These are phyloP conservation scores for Coecobrya sp. DNA, from an alignment of 2,888 invertebrate species.

Conservation along the genomic window DNA sequence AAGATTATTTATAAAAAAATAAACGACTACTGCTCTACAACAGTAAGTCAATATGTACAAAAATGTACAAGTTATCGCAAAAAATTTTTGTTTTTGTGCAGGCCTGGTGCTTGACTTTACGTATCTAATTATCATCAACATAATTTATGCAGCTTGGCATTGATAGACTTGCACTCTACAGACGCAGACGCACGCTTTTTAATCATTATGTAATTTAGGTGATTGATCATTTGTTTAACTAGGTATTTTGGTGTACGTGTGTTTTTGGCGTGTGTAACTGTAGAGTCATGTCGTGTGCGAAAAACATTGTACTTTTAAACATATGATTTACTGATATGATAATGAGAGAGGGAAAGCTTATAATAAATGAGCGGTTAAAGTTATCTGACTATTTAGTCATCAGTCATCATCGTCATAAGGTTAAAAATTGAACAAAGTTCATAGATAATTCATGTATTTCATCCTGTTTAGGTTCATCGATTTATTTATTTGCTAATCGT, in stretches of 20 bases:
- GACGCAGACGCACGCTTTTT: background rate
- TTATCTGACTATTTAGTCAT: too few relatives aligned
- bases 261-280: background rate
- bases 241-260: constrained; percentile 30
- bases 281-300: background rate
- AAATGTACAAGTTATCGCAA: background rate
- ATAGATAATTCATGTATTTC: too few relatives aligned
- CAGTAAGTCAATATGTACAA: background rate
- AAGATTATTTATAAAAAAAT: background rate
- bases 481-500: background rate
- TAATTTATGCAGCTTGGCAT: constrained; percentile 66
- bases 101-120: background rate
- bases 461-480: too few relatives aligned
- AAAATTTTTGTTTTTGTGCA: background rate
- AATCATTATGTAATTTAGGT: constrained; percentile 1
- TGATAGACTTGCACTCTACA: background rate
- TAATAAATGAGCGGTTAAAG: too few relatives aligned
- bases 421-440: too few relatives aligned
- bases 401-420: too few relatives aligned
- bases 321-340: constrained; percentile 10
- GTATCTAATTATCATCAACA: constrained; percentile 17
- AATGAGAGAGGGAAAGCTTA: background rate
- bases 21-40: background rate
- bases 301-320: background rate
- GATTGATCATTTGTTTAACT: constrained; percentile 35